phyloP scores from a whole-genome alignment of 1,140 invertebrate species.

The Drosophila miranda region DNA sequence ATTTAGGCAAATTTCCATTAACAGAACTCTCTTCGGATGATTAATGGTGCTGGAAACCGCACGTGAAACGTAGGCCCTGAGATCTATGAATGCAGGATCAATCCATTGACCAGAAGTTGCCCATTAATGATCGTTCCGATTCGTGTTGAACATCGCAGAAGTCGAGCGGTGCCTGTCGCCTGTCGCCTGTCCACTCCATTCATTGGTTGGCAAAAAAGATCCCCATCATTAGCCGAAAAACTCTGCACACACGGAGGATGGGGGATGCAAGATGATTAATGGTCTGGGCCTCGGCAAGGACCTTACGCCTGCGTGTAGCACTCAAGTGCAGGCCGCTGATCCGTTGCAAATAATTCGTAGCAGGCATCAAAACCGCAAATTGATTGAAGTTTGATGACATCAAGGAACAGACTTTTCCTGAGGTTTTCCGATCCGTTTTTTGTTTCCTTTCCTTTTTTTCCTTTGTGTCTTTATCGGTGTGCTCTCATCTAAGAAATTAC shows the following conservation, averaged over 20 bases:
- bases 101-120: slow-evolving; percentile 51
- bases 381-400: slow-evolving; percentile 75
- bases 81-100: slow-evolving; percentile 38
- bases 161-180: slow-evolving; percentile 37
- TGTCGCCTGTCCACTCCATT: slow-evolving; percentile 57
- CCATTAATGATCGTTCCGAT: slow-evolving; percentile 30
- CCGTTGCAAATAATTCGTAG: slow-evolving; percentile 68
- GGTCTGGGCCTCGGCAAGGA: slow-evolving; percentile 42
- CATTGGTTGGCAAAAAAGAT: slow-evolving; percentile 57
- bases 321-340: slow-evolving; percentile 67
- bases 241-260: slow-evolving; percentile 24
- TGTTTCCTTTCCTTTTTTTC: slow-evolving; percentile 37
- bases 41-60: slow-evolving; percentile 56
- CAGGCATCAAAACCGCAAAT: slow-evolving; percentile 64
- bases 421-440: slow-evolving; percentile 22
- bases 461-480: slow-evolving; percentile 63
- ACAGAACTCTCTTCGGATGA: slow-evolving; percentile 30
- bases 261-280: slow-evolving; percentile 56
- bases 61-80: slow-evolving; percentile 9
- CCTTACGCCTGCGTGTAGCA: slow-evolving; percentile 51
- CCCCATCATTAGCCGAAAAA: slow-evolving; percentile 57
- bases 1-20: slow-evolving; percentile 1
- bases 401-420: slow-evolving; percentile 22
- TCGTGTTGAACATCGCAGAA: slow-evolving; percentile 27
- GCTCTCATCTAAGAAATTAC: slow-evolving; percentile 77